phyloP scores from a whole-genome alignment of 2,797 vertebrate genomes.

The Cossypha dichroa region DNA sequence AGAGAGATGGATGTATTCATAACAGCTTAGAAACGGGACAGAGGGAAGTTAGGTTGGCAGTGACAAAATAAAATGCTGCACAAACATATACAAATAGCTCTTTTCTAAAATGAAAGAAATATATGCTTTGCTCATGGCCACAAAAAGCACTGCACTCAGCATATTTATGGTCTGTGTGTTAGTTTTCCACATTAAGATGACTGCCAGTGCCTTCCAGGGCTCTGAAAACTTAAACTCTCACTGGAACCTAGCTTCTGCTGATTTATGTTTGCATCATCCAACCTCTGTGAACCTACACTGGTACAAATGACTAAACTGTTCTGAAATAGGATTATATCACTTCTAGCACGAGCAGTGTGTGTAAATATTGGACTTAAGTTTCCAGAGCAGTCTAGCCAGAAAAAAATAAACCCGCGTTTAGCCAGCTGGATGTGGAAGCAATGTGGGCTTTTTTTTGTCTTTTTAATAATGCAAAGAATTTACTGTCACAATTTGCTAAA shows the following conservation, averaged over 20 bases:
- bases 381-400: background rate
- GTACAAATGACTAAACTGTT: constrained; percentile 18
- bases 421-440: background rate
- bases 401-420: background rate
- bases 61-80: background rate
- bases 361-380: constrained; percentile 21
- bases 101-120: background rate
- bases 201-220: constrained; percentile 53
- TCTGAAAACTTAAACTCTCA: constrained; percentile 44
- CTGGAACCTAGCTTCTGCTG: constrained; percentile 31
- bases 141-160: constrained; percentile 27
- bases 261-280: constrained; percentile 33
- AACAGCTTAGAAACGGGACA: background rate
- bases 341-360: background rate
- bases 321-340: constrained; percentile 35
- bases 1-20: background rate
- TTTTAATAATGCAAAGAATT: background rate
- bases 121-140: background rate
- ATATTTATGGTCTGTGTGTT: constrained; percentile 48
- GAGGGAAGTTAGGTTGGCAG: background rate
- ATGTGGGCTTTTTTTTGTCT: background rate
- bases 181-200: constrained; percentile 57
- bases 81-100: background rate
- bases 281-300: background rate
- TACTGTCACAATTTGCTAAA: background rate